phyloP scores from a whole-genome alignment of 2,113 vertebrate species.

The Anthoscopus minutus region DNA sequence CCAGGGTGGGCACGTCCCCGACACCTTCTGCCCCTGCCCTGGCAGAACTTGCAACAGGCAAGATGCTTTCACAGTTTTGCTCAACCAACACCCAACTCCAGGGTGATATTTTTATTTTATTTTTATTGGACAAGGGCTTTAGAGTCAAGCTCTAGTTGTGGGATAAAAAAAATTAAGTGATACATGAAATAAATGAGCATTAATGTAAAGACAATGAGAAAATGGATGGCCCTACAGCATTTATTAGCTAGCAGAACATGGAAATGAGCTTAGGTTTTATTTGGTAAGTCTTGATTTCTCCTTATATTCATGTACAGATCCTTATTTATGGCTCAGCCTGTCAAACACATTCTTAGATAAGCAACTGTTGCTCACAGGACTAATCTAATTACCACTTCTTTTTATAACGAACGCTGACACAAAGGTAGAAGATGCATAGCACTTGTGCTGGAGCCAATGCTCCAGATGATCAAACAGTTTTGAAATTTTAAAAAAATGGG shows the following conservation, averaged over 20 bases:
- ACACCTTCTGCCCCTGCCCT: neutral
- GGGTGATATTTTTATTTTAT: neutral
- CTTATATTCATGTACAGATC: slow-evolving; percentile 4
- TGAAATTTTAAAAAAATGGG: neutral
- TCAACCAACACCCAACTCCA: neutral
- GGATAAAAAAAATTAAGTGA: neutral
- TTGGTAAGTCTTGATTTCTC: slow-evolving; percentile 14
- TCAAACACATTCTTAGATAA: slow-evolving; percentile 44
- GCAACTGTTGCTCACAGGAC: slow-evolving; percentile 45
- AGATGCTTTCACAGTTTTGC: neutral
- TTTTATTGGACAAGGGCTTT: neutral
- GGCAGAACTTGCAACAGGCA: neutral
- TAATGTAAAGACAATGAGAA: neutral
- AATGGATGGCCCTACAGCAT: neutral
- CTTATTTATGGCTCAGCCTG: slow-evolving; percentile 42
- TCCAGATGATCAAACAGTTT: slow-evolving; percentile 36
- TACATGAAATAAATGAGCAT: neutral
- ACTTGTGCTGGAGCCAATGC: slow-evolving; percentile 35
- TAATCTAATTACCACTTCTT: slow-evolving; percentile 47
- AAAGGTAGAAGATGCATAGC: slow-evolving; percentile 32
- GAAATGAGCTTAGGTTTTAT: neutral
- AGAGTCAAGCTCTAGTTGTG: neutral
- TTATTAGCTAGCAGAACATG: neutral
- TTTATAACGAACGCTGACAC: slow-evolving; percentile 42
- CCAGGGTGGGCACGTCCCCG: neutral